Base-by-base conservation (phyloP, 2,888 invertebrate species). In the Tanypteryx hageni region DNA sequence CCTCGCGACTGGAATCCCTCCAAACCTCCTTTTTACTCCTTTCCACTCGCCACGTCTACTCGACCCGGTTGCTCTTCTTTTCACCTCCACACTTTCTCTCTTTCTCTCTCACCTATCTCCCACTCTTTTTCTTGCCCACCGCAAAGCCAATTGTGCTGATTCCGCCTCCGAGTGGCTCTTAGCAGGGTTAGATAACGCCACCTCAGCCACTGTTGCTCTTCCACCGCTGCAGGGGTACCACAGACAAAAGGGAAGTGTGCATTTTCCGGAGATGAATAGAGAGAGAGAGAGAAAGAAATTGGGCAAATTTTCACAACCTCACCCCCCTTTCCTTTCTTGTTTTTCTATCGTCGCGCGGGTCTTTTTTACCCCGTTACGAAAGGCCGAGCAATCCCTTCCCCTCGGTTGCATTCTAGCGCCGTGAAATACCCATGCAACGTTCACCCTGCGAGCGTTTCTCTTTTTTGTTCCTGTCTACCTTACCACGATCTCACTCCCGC, bases 101-200 rank as follows among this genome's bases (percentile, higher is more conserved):
- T 22, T 10, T 13, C 22, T n/a, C n/a, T 4, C n/a, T 76, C 76
- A 11, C 76, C 16, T 27, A 68, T 3, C n/a, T n/a, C 68, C 44
- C 76, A 27, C 27, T 76, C 14, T 13, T 27, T n/a, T 68, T 8
- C 22, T 76, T 27, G 27, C 22, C 18, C 76, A 68, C n/a, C 22
- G n/a, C 68, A 64, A n/a, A 64, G 68, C n/a, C 76, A 27, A 27
- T 68, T 68, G 68, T 76, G 76, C 76, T 27, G 76, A 76, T 76
- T 76, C 27, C 76, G 76, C 76, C 44, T 27, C 11, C 22, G 76
- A 76, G 18, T 76, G 22, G 76, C 64, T 64, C 64, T 64, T 14
- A 64, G 64, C 76, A 27, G 22, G 18, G 22, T 27, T 22, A 76
- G 76, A 76, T 76, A 27, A 76, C 22, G 76, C 76, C 27, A 76